Percentiles rank a stretch among this genome's conserved stretches.
Conservation (phyloP, 2,113 vertebrate species). For the Pomatostomus ruficeps region DNA sequence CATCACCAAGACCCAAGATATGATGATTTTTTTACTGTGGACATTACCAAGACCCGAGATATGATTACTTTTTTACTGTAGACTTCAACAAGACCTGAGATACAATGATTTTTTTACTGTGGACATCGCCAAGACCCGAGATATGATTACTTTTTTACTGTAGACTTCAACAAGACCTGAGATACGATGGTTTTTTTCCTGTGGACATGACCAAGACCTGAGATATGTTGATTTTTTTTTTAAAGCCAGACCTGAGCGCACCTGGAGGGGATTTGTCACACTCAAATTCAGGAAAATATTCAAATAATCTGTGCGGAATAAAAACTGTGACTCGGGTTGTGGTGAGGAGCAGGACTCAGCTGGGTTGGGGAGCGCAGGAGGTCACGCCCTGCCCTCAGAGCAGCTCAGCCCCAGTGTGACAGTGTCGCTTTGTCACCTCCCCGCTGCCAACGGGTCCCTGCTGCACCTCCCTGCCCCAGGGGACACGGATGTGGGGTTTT, state of each 20-base stretch:
- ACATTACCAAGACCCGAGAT: background rate
- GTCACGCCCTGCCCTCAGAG: background rate
- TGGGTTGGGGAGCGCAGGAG: rapidly evolving
- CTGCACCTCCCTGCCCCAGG: background rate
- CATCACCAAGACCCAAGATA: background rate
- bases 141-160: rapidly evolving
- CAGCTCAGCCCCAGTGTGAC: background rate
- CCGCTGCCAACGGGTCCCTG: background rate
- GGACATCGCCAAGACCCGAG: background rate
- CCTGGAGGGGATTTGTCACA: background rate
- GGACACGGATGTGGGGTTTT: background rate
- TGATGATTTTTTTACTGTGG: too few species aligned
- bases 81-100: background rate
- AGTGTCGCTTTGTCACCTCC: background rate
- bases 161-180: background rate
- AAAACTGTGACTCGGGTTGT: background rate
- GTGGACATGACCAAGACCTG: background rate
- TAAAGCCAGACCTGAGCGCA: rapidly evolving
- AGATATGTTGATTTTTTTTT: too few species aligned
- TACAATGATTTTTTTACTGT: rapidly evolving
- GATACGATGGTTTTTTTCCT: too few species aligned
- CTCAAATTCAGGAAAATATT: background rate
- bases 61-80: too few species aligned
- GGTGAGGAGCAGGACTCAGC: background rate
- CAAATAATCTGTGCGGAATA: background rate